phyloP scores from a whole-genome alignment of 2,113 vertebrate genomes.

The Butorides virescens region DNA sequence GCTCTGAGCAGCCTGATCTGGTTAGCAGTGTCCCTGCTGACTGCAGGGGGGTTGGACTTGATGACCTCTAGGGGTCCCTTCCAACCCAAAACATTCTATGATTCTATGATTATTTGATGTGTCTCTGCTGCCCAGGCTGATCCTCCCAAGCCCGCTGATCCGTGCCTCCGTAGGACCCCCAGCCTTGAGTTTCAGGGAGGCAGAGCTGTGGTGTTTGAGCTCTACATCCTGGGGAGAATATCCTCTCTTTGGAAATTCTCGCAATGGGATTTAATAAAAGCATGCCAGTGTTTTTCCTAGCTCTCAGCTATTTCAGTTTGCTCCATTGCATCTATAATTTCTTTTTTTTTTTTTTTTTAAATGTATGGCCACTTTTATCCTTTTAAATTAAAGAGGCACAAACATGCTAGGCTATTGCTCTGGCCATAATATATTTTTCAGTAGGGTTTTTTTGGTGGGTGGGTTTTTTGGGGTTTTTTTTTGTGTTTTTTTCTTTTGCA shows the following conservation, averaged over 20 bases:
- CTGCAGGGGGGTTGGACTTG: too few species aligned
- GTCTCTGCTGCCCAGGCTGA: neutral
- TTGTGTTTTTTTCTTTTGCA: neutral
- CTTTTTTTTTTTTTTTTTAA: neutral
- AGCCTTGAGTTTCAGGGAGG: neutral
- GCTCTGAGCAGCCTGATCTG: too few species aligned
- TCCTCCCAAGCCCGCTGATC: neutral
- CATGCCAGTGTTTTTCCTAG: neutral
- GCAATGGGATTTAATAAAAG: neutral
- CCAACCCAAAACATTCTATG: too few species aligned
- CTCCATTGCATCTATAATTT: neutral
- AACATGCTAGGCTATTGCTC: neutral
- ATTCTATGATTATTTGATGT: rapidly evolving
- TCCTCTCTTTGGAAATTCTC: neutral
- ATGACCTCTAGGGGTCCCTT: too few species aligned
- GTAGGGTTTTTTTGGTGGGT: too few species aligned
- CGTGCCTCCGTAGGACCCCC: rapidly evolving
- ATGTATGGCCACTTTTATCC: neutral
- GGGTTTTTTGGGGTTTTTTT: neutral
- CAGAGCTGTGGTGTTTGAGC: neutral
- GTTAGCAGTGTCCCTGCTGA: too few species aligned
- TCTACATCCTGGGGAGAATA: neutral
- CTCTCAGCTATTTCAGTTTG: neutral
- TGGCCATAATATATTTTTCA: neutral
- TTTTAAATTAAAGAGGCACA: neutral